Conservation (phyloP, 2,888 invertebrate genomes). For the Chymomyza procnemis region DNA sequence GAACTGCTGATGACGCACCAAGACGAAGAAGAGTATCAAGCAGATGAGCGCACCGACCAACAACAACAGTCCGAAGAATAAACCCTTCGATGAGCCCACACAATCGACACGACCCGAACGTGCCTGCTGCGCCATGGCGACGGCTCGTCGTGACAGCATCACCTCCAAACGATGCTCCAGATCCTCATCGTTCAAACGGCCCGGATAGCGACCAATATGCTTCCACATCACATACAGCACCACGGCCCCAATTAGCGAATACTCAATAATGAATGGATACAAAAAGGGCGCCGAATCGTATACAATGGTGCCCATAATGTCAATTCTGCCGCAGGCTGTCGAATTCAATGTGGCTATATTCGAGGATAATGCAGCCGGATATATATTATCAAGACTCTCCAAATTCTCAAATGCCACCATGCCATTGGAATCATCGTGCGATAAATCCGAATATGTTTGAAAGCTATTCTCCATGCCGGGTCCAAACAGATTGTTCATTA, state of each 20-base stretch:
- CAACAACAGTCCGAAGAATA: constrained; percentile 93
- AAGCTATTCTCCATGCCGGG: constrained; percentile 77
- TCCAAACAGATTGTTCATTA: constrained; percentile 77
- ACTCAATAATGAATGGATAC: constrained; percentile 97
- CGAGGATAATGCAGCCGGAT: constrained; percentile 81
- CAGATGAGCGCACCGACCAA: constrained; percentile 94
- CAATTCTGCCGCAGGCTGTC: constrained; percentile 87
- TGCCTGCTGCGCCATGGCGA: constrained; percentile 90
- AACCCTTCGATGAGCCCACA: constrained; percentile 94
- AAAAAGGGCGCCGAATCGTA: constrained; percentile 95
- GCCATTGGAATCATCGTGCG: constrained; percentile 74
- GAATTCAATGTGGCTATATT: constrained; percentile 79
- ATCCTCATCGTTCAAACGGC: constrained; percentile 88
- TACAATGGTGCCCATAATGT: constrained; percentile 95
- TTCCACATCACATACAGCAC: constrained; percentile 98
- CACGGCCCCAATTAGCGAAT: constrained; percentile 95
- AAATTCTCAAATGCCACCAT: constrained; percentile 76
- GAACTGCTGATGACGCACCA: constrained; percentile 91
- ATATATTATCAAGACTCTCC: constrained; percentile 82
- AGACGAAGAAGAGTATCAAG: constrained; percentile 96
- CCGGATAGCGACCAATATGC: constrained; percentile 92
- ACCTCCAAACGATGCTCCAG: constrained; percentile 92
- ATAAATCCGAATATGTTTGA: constrained; percentile 76
- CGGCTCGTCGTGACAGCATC: constrained; percentile 91
- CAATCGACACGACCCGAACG: constrained; percentile 93